A percentile compares a stretch with the other conserved stretches of the same genome.
Conservation (phyloP, 2,797 vertebrate species). For the Cirrhinus molitorella region DNA sequence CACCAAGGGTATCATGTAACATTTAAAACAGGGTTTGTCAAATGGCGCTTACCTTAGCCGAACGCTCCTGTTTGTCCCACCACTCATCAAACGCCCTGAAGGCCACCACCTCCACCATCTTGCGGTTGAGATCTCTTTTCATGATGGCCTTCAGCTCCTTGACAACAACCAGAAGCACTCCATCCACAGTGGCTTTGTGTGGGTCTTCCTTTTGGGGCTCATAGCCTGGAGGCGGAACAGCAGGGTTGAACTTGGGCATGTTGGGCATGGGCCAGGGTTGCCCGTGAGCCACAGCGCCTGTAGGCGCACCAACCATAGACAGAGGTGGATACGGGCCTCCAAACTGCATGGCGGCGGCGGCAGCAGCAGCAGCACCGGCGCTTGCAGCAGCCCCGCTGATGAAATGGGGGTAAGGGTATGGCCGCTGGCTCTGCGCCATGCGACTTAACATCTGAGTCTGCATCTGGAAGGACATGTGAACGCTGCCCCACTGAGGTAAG, state of each 20-base stretch:
- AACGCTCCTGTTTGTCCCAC: conserved; percentile 98
- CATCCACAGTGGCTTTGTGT: conserved; percentile 95
- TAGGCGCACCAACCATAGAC: conserved; percentile 76
- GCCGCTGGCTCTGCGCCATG: conserved; percentile 91
- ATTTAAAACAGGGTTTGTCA: conserved; percentile 9
- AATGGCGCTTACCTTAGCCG: conserved; percentile 86
- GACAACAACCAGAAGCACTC: conserved; percentile 93
- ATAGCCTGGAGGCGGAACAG: conserved; percentile 93
- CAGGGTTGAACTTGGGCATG: conserved; percentile 94
- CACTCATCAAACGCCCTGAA: conserved; percentile 98
- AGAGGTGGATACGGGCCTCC: conserved; percentile 86
- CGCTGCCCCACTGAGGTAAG: conserved; percentile 92
- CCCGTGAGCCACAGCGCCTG: conserved; percentile 74
- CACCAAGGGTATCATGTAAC: not conserved
- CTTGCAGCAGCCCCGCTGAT: conserved; percentile 74
- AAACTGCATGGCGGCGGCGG: conserved; percentile 79
- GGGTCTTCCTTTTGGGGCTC: conserved; percentile 96
- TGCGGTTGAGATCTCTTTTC: conserved; percentile 97
- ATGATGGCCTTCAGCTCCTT: conserved; percentile 99
- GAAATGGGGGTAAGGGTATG: conserved; percentile 89
- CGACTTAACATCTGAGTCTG: conserved; percentile 98
- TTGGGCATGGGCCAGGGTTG: conserved; percentile 88
- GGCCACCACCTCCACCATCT: conserved; percentile 99
- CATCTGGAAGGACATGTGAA: conserved; percentile 99
- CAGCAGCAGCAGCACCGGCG: conserved; percentile 61